phyloP scores from a whole-genome alignment of 2,113 vertebrate species.

The Geothlypis trichas region DNA sequence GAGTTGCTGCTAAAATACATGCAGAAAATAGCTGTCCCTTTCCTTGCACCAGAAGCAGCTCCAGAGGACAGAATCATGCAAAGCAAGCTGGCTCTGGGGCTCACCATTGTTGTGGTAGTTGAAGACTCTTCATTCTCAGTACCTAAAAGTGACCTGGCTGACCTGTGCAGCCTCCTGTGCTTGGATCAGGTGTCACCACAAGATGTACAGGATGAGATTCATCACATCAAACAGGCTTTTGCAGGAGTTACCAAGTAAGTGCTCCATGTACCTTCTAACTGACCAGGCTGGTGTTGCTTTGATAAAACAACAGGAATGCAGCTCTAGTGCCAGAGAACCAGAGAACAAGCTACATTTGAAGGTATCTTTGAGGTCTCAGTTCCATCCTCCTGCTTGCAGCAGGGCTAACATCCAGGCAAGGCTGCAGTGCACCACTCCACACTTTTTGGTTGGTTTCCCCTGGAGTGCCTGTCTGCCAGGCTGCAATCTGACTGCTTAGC shows the following conservation, averaged over 20 bases:
- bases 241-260: rapidly evolving
- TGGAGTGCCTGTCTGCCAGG: background rate
- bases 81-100: constrained; percentile 55
- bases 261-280: rapidly evolving
- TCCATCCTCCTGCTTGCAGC: background rate
- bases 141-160: rapidly evolving
- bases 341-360: background rate
- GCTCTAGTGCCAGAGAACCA: background rate
- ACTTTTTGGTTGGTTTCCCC: background rate
- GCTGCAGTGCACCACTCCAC: background rate
- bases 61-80: background rate
- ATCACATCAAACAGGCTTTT: background rate
- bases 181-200: background rate
- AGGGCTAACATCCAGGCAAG: background rate
- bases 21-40: background rate
- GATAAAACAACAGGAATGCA: background rate
- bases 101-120: background rate
- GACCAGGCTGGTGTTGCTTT: background rate
- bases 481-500: background rate
- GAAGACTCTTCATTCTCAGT: rapidly evolving
- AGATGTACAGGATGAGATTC: background rate
- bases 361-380: background rate
- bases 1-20: background rate
- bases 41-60: background rate
- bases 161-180: constrained; percentile 57